A percentile compares a stretch with the other conserved stretches of the same genome.
Evolutionary conservation across 2,113 vertebrate species (phyloP).

Genomic region (Meleagris gallopavo): DNA sequence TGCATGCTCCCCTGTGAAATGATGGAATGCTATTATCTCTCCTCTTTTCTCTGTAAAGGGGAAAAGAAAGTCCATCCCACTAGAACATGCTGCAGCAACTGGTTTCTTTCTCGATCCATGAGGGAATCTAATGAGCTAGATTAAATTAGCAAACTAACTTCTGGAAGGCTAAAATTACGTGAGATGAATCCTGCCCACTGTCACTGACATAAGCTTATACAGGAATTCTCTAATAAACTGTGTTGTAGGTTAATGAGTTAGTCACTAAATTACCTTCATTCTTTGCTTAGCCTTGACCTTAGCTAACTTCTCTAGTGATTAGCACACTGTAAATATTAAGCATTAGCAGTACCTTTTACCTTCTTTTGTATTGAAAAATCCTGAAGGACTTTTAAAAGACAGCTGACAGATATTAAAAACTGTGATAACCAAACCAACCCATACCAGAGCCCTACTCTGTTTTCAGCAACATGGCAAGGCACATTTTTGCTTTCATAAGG

Average conservation of each 20-base stretch:
- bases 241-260: background rate
- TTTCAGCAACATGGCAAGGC: background rate
- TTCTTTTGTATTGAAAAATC: background rate
- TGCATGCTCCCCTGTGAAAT: background rate
- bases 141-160: background rate
- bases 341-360: background rate
- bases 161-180: background rate
- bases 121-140: background rate
- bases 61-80: background rate
- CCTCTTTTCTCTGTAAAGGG: background rate
- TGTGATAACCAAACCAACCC: background rate
- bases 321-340: background rate
- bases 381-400: background rate
- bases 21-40: background rate
- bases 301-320: background rate
- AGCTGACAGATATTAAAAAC: background rate
- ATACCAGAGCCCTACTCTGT: background rate
- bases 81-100: background rate
- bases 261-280: background rate
- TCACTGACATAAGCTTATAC: background rate
- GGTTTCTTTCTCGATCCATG: background rate
- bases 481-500: background rate
- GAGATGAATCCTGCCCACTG: background rate
- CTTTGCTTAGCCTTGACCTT: background rate
- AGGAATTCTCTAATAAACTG: background rate